phyloP scores from a whole-genome alignment of 2,113 vertebrate genomes.

The Psittacula cyanocephala region DNA sequence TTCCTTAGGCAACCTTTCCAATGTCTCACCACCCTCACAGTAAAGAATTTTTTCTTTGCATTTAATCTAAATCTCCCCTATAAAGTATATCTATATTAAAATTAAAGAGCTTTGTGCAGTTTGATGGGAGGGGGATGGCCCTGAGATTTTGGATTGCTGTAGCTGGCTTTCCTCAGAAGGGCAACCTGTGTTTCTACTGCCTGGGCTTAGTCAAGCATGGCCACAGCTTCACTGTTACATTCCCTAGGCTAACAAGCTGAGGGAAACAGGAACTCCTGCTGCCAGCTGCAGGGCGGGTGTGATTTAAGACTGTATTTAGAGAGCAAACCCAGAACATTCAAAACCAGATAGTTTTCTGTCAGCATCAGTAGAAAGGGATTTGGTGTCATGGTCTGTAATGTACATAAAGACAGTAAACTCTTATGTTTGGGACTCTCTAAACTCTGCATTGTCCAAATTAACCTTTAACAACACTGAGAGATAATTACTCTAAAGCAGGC shows the following conservation, averaged over 20 bases:
- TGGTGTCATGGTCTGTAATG: not conserved
- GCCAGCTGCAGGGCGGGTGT: not conserved
- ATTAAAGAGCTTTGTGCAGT: not conserved
- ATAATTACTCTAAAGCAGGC: not conserved
- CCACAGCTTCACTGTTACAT: not conserved
- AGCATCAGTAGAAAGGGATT: not conserved
- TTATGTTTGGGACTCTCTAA: not conserved
- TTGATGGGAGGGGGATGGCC: not conserved
- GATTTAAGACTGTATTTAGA: not conserved
- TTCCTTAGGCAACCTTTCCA: not conserved
- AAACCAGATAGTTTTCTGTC: not conserved
- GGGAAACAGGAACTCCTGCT: not conserved
- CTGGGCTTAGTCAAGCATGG: fast-evolving
- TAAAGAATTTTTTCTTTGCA: not conserved
- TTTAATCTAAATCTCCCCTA: not conserved
- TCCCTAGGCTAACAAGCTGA: not conserved
- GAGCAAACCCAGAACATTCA: not conserved
- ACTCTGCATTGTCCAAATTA: not conserved
- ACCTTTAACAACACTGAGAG: not conserved
- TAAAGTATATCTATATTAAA: not conserved
- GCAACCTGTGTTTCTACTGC: not conserved
- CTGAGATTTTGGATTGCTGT: not conserved
- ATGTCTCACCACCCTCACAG: not conserved
- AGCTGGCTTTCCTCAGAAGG: not conserved
- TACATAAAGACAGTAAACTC: not conserved